Evolutionary conservation across 2,888 invertebrate genomes (phyloP).

Genomic region (Timandra comae): DNA sequence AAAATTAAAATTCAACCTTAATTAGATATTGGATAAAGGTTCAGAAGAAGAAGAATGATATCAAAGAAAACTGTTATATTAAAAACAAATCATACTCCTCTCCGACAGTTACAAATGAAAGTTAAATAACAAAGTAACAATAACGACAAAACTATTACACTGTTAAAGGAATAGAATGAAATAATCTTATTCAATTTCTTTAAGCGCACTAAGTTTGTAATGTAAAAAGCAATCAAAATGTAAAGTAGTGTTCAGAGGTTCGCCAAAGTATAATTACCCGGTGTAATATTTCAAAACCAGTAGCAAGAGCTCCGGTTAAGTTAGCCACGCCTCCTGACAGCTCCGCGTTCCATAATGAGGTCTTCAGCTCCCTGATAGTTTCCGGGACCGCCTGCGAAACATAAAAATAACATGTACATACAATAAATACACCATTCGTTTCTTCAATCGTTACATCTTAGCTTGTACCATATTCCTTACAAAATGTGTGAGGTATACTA

Average conservation of each 20-base stretch:
- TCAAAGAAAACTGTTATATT: too few species aligned
- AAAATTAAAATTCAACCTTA: too few species aligned
- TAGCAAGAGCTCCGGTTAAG: conserved; percentile 92
- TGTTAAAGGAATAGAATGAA: not conserved
- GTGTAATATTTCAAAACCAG: conserved; percentile 93
- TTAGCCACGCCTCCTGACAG: conserved; percentile 87
- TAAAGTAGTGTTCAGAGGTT: conserved; percentile 20
- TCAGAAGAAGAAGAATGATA: too few species aligned
- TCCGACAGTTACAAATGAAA: too few species aligned
- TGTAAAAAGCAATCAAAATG: conserved; percentile 19
- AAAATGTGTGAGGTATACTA: too few species aligned
- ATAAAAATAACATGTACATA: conserved; percentile 2
- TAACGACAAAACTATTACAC: too few species aligned
- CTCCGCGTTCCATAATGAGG: conserved; percentile 83
- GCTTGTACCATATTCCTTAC: too few species aligned
- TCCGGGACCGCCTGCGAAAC: conserved; percentile 84
- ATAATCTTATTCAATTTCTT: not conserved
- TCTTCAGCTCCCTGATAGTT: conserved; percentile 87
- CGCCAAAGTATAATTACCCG: conserved; percentile 75
- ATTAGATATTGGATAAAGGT: too few species aligned
- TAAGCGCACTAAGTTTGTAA: conserved; percentile 4
- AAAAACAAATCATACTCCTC: too few species aligned
- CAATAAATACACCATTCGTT: conserved; percentile 1
- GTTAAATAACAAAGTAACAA: too few species aligned
- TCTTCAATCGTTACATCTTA: not conserved